Evolutionary conservation across 2,113 vertebrate species (phyloP).

Genomic region (Pluvialis apricaria): DNA sequence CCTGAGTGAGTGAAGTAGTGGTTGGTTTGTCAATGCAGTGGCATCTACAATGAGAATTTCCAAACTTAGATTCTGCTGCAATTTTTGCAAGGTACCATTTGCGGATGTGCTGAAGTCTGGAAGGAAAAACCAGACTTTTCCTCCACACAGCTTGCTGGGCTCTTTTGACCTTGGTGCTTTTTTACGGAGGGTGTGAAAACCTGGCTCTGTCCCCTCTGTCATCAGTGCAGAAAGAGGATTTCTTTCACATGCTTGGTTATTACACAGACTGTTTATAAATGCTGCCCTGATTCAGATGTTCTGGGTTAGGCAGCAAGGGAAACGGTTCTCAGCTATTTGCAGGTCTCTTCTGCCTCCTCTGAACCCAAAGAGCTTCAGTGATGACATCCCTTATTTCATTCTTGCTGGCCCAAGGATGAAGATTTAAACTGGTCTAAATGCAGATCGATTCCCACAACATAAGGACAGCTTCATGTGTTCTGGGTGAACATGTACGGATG

Average conservation of each 20-base stretch:
- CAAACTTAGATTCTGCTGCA: neutral
- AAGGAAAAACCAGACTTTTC: neutral
- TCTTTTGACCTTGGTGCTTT: neutral
- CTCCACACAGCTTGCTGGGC: neutral
- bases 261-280: neutral
- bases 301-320: neutral
- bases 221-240: neutral
- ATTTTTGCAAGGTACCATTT: neutral
- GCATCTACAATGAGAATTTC: neutral
- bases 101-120: neutral
- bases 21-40: neutral
- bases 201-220: neutral
- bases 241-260: neutral
- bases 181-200: neutral
- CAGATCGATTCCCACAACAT: neutral
- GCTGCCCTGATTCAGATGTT: neutral
- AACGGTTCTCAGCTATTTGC: neutral
- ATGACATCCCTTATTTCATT: neutral
- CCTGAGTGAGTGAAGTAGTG: accelerated
- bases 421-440: neutral
- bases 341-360: neutral
- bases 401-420: neutral
- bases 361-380: neutral
- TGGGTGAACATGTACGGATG: neutral
- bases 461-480: neutral